phyloP scores from a whole-genome alignment of 1,140 invertebrate genomes.

The Epicauta chinensis region DNA sequence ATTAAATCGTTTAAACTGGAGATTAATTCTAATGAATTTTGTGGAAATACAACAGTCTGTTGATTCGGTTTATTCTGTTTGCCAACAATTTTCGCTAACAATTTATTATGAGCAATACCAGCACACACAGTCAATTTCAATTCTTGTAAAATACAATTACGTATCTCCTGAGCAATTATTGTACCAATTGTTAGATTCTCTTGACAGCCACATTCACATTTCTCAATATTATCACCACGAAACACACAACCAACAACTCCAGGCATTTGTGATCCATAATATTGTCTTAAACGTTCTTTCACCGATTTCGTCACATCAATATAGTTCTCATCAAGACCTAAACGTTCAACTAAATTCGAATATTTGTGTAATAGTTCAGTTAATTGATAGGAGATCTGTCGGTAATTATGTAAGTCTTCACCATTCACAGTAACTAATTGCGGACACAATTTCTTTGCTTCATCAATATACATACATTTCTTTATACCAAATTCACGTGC shows the following conservation, averaged over 20 bases:
- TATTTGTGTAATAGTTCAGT: conserved; percentile 59
- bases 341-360: conserved; percentile 62
- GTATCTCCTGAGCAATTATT: conserved; percentile 63
- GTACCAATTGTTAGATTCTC: conserved; percentile 58
- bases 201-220: conserved; percentile 66
- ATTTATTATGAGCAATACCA: conserved; percentile 76
- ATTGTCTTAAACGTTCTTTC: conserved; percentile 44
- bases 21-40: conserved; percentile 56
- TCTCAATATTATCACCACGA: conserved; percentile 46
- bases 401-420: conserved; percentile 69
- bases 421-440: conserved; percentile 62
- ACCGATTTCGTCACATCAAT: conserved; percentile 67
- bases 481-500: conserved; percentile 63
- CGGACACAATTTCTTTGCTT: conserved; percentile 62
- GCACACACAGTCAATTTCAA: conserved; percentile 72
- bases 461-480: conserved; percentile 65
- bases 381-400: conserved; percentile 63
- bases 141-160: conserved; percentile 56
- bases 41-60: conserved; percentile 71
- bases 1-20: conserved; percentile 51
- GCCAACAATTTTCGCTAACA: conserved; percentile 72
- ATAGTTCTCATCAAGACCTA: conserved; percentile 76
- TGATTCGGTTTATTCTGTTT: conserved; percentile 70
- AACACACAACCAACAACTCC: conserved; percentile 24
- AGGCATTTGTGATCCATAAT: conserved; percentile 35